A percentile compares a stretch with the other conserved stretches of the same genome.
These are phyloP conservation scores for Tringa solitaria DNA, from an alignment of 2,113 vertebrate genomes.

Conservation along the genomic window DNA sequence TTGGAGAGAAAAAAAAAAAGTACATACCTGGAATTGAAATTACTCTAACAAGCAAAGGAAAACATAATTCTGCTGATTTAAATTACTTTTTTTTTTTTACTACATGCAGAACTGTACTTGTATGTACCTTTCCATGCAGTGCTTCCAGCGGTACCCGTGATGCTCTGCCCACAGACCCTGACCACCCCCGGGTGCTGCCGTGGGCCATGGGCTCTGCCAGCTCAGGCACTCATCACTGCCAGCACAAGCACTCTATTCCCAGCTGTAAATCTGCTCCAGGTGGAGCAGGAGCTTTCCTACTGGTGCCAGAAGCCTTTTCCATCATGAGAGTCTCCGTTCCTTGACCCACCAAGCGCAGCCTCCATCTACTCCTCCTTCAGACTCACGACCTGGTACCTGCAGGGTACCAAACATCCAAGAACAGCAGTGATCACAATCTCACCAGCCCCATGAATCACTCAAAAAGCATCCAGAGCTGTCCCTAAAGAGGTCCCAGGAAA, in stretches of 20 bases:
- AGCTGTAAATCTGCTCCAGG: neutral
- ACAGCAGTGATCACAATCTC: neutral
- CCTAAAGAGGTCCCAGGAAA: neutral
- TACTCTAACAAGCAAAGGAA: neutral
- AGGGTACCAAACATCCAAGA: neutral
- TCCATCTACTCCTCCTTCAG: rapidly evolving
- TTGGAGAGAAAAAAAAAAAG: neutral
- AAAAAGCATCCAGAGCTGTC: neutral
- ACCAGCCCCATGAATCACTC: neutral
- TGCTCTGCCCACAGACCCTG: neutral
- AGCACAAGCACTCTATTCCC: neutral
- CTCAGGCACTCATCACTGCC: rapidly evolving
- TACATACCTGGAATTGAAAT: neutral
- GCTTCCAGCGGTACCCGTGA: rapidly evolving
- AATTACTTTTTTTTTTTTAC: too few relatives aligned
- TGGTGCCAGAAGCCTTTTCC: neutral
- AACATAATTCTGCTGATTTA: neutral
- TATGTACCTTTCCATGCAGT: rapidly evolving
- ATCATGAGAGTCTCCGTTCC: rapidly evolving
- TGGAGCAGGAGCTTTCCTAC: neutral
- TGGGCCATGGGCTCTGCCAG: neutral
- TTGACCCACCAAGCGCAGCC: neutral
- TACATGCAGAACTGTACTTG: rapidly evolving
- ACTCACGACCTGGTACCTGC: neutral
- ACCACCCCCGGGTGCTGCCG: neutral